Base-by-base conservation (phyloP, 2,888 invertebrate species). In the Bembecia ichneumoniformis region DNA sequence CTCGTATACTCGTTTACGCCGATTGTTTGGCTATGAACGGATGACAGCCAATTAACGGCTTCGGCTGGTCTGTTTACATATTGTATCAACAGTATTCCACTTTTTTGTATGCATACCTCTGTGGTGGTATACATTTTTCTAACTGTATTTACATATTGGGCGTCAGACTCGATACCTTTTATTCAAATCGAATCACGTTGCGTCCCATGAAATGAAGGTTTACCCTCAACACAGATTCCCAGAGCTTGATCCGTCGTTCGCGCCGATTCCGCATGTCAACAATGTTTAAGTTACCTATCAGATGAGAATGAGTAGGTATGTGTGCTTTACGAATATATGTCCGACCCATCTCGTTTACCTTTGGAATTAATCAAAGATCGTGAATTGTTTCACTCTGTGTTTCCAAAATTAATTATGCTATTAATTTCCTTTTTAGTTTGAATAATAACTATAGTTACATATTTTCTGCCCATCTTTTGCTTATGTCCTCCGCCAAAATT, bases 341-440 rank as follows among this genome's bases (percentile, higher is more conserved):
- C 53, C 55, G 59, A 58, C 59, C 58, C 54, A 59, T 64, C 69
- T 69, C 68, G 66, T 72, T 72, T 70, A 62, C 62, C 57, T 57
- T 59, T 63, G 55, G 64, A 79, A 82, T 65, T 64, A 63, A 60
- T 59, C 60, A 58, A 45, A 17, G 35, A 16, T 16, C n/a, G 20
- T n/a, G 45, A 16, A 45, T 20, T 15, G 20, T 16, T 45, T 20
- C 16, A 5, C 2, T 40, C 40, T 40, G 5, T 14, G 14, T 40
- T 40, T 40, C n/a, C n/a, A n/a, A 40, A 40, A 13, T 40, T n/a
- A n/a, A n/a, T n/a, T 13, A 40, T 40, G 14, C 40, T 1, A 40
- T 40, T 28, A 28, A 28, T 2, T 1, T 28, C 28, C 7, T 9
- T 9, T 28, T 28, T 7, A 5, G 7, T 20, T 20, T 20, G 1